phyloP scores from a whole-genome alignment of 1,140 invertebrate species.

The Archivesica marissinica region DNA sequence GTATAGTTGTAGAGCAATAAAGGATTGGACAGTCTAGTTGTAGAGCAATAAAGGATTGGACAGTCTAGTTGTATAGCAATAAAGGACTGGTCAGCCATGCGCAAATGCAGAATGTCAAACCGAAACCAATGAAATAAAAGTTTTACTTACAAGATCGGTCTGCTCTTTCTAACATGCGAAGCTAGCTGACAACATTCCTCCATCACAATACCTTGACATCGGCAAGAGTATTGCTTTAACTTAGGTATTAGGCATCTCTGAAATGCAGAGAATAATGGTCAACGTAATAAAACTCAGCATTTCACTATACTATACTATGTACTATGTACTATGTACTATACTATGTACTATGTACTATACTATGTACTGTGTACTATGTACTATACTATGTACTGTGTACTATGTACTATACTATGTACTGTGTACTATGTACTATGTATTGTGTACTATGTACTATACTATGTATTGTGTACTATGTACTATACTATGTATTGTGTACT shows the following conservation, averaged over 20 bases:
- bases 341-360: too few relatives aligned
- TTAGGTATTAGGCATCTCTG: slow-evolving; percentile 15
- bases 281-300: too few relatives aligned
- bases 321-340: too few relatives aligned
- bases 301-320: too few relatives aligned
- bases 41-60: not conserved
- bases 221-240: not conserved
- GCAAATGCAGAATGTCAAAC: not conserved
- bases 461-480: too few relatives aligned
- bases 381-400: too few relatives aligned
- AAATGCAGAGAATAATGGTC: too few relatives aligned
- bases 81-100: not conserved
- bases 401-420: too few relatives aligned
- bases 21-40: not conserved
- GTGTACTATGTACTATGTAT: too few relatives aligned
- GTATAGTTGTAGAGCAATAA: not conserved
- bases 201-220: not conserved
- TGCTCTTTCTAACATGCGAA: not conserved
- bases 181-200: not conserved
- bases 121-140: not conserved
- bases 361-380: too few relatives aligned
- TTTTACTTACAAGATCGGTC: slow-evolving; percentile 36
- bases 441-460: too few relatives aligned
- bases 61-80: not conserved
- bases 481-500: too few relatives aligned